Percentiles rank a stretch among this genome's conserved stretches.
phyloP scores from a whole-genome alignment of 2,797 vertebrate genomes.

The Sarcoramphus papa region DNA sequence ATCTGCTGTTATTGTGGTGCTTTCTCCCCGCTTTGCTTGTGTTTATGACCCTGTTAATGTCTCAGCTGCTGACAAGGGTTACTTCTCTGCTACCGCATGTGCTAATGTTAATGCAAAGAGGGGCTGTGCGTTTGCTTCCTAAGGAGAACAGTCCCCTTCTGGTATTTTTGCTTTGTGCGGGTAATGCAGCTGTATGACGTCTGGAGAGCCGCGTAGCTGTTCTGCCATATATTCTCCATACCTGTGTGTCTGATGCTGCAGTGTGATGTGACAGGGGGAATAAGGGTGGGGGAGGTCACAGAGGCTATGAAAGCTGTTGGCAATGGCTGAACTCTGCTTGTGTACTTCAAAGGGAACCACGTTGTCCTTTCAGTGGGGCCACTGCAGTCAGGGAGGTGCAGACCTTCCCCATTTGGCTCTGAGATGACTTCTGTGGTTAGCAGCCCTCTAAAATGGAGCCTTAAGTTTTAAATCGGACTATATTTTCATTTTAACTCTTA shows the following conservation, averaged over 20 bases:
- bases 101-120: background rate
- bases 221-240: background rate
- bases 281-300: too few species aligned
- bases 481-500: background rate
- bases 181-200: background rate
- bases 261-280: background rate
- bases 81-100: background rate
- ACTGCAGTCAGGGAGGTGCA: fast-evolving
- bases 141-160: background rate
- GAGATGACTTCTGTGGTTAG: background rate
- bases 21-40: background rate
- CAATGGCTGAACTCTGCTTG: background rate
- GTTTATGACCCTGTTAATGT: background rate
- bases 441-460: background rate
- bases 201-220: background rate
- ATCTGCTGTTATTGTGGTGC: background rate
- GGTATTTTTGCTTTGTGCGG: background rate
- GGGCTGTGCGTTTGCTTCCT: background rate
- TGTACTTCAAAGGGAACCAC: background rate
- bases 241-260: background rate
- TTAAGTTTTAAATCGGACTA: background rate
- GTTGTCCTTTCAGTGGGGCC: background rate
- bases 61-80: background rate
- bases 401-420: background rate
- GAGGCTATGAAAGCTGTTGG: background rate